phyloP scores from a whole-genome alignment of 2,888 invertebrate genomes.

The Athalia rosae region DNA sequence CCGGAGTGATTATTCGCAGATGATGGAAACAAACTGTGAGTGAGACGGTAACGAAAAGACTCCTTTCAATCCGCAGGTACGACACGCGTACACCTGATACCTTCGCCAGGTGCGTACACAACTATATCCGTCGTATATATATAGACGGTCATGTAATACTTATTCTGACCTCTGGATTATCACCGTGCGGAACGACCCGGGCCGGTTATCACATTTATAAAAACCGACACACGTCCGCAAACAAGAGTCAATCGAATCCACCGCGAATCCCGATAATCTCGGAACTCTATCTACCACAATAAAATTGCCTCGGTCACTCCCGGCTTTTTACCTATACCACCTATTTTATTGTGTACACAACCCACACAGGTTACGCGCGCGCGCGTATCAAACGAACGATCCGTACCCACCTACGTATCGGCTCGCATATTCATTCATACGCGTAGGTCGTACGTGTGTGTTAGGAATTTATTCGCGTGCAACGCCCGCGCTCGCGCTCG shows the following conservation, averaged over 20 bases:
- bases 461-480: no score
- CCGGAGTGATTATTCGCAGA: conserved; percentile 65
- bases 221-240: conserved; percentile 35
- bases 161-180: conserved; percentile 1
- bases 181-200: background rate
- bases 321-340: background rate
- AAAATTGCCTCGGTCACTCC: conserved; percentile 11
- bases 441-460: no score
- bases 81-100: conserved; percentile 15
- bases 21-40: conserved; percentile 64
- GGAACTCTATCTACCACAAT: conserved; percentile 22
- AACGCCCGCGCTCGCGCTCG: no score
- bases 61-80: conserved; percentile 10
- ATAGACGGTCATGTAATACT: background rate
- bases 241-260: conserved; percentile 35
- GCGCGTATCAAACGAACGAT: no score
- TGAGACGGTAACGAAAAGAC: conserved; percentile 39
- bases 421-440: no score
- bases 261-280: conserved; percentile 37
- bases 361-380: background rate
- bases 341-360: background rate
- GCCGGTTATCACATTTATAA: conserved; percentile 36
- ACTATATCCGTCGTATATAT: conserved; percentile 20
- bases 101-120: no score
- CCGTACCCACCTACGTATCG: no score